A percentile compares a stretch with the other conserved stretches of the same genome.
These are phyloP conservation scores for Oncorhynchus gorbuscha DNA, from an alignment of 2,113 vertebrate species.

Conservation along the genomic window DNA sequence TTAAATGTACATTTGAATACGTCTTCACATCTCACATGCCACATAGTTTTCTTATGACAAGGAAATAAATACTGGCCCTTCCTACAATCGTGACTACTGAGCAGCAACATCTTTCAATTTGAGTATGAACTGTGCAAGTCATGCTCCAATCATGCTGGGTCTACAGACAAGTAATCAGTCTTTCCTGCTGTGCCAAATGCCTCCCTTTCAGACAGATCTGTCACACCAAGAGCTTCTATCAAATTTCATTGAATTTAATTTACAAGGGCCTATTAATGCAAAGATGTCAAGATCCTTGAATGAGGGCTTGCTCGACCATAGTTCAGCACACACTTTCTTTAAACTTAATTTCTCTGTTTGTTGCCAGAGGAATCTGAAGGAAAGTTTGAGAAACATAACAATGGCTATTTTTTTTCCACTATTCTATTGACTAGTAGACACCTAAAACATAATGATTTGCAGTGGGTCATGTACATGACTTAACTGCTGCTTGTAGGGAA, in stretches of 20 bases:
- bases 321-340: conserved; percentile 2
- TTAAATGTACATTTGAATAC: too few species aligned
- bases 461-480: not conserved
- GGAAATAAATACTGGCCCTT: too few species aligned
- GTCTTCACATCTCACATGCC: too few species aligned
- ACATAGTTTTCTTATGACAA: too few species aligned
- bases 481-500: not conserved
- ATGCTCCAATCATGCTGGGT: conserved; percentile 36
- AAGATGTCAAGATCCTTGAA: conserved; percentile 47
- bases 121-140: too few species aligned
- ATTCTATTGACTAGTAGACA: not conserved
- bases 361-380: conserved; percentile 7
- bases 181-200: conserved; percentile 47
- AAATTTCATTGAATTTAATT: conserved; percentile 48
- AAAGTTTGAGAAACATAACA: conserved; percentile 12
- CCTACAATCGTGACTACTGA: too few species aligned
- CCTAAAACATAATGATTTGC: not conserved
- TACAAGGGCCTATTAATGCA: conserved; percentile 55
- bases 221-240: conserved; percentile 28
- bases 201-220: conserved; percentile 35
- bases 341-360: conserved; percentile 10
- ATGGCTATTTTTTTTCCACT: conserved; percentile 15
- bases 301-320: conserved; percentile 33
- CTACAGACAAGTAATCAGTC: conserved; percentile 50
- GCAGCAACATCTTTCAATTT: too few species aligned